Base-by-base conservation (phyloP, 2,113 vertebrate species). In the Corythoichthys intestinalis region DNA sequence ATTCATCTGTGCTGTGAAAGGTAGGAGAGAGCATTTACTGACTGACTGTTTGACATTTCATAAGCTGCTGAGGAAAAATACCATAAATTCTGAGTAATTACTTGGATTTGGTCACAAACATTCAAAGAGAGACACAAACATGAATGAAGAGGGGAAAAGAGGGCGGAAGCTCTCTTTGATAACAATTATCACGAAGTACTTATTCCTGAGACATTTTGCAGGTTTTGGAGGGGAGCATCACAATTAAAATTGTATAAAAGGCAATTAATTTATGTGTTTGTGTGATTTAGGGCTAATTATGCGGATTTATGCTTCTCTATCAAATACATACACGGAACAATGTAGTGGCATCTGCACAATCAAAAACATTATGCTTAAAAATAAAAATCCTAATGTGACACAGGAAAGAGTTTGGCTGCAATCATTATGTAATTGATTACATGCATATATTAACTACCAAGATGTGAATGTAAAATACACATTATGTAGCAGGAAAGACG, bases 191-290 rank as follows among this genome's bases (percentile, higher is more conserved):
- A 93, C 20, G 20, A 28, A 28, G 20, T 28, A 28, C 20, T 28
- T 28, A 96, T 97, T 94, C 94, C 92, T 89, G 90, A 93, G 92
- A 93, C 93, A 93, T 93, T 96, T 96, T 94, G 94, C 92, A 89
- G 91, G 86, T 75, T 87, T 63, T 41, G 41, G 90, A 88, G 92
- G 88, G 91, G 88, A 93, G 93, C 92, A 93, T 95, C 93, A 93
- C 94, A 96, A 96, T 98, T 94, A 97, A 95, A 99, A 98, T 95
- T 93, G 92, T 90, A 86, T 15, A 93, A 94, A 95, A 82, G 80
- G 84, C 74, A 84, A 88, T 88, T 90, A 87, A 84, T 86, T 70
- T 63, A 62, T 64, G 63, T 70, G 44, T 71, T 65, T 66, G 44
- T 56, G 47, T 63, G 67, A 68, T 59, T 72, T 65, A 94, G 91